A percentile compares a stretch with the other conserved stretches of the same genome.
phyloP scores from a whole-genome alignment of 2,113 vertebrate species.

The Esox niger region DNA sequence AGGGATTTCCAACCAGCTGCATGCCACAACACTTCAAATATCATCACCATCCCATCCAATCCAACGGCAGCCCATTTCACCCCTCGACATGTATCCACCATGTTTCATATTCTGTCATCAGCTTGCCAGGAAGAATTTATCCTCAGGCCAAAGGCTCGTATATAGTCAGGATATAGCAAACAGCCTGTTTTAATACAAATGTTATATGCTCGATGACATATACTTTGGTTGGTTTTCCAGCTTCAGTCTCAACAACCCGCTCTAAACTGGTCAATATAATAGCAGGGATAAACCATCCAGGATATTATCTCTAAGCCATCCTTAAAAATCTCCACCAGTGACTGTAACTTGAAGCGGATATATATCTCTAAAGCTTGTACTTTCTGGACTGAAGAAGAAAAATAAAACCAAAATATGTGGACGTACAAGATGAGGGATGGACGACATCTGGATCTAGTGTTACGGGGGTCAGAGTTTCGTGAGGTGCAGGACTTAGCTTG shows the following conservation, averaged over 20 bases:
- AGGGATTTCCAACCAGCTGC: slow-evolving; percentile 85
- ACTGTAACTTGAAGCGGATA: not conserved
- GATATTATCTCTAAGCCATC: not conserved
- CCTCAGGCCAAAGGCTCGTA: no score
- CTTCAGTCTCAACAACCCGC: no score
- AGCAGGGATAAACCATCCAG: not conserved
- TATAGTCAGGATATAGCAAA: no score
- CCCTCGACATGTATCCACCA: no score
- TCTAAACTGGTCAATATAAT: no score
- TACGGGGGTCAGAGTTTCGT: slow-evolving; percentile 56
- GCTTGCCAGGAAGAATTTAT: no score
- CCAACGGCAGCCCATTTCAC: not conserved
- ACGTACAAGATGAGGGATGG: not conserved
- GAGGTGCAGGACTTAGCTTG: slow-evolving; percentile 81
- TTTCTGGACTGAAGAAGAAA: not conserved
- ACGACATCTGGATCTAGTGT: slow-evolving; percentile 8
- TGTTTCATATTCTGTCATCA: no score
- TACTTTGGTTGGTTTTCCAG: no score
- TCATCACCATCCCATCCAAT: not conserved
- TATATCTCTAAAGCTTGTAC: not conserved
- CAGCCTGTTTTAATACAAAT: not conserved
- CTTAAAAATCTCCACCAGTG: not conserved
- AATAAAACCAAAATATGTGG: not conserved
- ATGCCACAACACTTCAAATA: slow-evolving; percentile 28
- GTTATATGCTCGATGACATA: no score